phyloP scores from a whole-genome alignment of 1,140 invertebrate species.

The Ctenoplectra terminalis region DNA sequence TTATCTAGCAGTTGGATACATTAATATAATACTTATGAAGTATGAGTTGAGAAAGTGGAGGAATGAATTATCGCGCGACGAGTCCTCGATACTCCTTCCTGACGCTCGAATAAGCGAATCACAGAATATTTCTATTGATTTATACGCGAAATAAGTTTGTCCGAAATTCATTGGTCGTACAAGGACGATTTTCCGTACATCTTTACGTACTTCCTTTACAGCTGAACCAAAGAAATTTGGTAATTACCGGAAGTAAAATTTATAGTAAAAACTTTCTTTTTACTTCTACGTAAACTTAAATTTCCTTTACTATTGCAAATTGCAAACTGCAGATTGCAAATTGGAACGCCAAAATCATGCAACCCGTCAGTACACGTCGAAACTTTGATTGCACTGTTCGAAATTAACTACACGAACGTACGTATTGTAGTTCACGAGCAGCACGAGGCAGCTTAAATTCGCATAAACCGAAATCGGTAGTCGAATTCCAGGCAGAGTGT shows the following conservation, averaged over 20 bases:
- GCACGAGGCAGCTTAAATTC: background rate
- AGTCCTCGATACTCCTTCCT: background rate
- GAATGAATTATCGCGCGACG: background rate
- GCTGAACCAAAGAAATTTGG: too few species aligned
- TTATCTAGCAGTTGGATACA: background rate
- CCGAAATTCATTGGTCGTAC: too few species aligned
- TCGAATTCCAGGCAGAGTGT: background rate
- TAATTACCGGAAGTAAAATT: too few species aligned
- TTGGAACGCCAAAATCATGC: too few species aligned
- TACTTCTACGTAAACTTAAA: too few species aligned
- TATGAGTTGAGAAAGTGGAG: background rate
- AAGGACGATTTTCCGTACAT: too few species aligned
- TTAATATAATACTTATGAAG: background rate
- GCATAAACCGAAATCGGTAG: background rate
- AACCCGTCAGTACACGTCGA: background rate
- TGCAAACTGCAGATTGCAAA: background rate
- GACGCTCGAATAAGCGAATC: background rate
- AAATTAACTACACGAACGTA: background rate
- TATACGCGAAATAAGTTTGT: background rate
- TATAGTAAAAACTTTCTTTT: too few species aligned
- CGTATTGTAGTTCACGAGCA: background rate
- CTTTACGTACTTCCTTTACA: too few species aligned
- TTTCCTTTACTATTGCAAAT: background rate
- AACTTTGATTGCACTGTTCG: background rate
- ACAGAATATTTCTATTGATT: background rate